Conservation (phyloP, 2,113 vertebrate genomes). For the Salvelinus alpinus region DNA sequence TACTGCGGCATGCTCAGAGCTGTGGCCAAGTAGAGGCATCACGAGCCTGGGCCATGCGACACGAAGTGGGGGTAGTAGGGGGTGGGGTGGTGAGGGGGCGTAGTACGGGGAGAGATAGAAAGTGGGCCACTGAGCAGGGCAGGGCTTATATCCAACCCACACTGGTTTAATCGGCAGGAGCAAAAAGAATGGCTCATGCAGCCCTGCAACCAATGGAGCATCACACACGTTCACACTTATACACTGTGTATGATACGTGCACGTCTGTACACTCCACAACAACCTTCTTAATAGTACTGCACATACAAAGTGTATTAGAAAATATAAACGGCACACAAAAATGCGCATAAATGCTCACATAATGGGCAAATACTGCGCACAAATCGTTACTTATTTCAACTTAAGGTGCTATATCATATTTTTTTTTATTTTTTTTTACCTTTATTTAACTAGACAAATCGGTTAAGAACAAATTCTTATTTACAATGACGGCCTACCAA, state of each 20-base stretch:
- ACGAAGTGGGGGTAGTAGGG: not conserved
- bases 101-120: not conserved
- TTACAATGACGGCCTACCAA: no score
- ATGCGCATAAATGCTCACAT: not conserved
- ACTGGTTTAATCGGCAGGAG: not conserved
- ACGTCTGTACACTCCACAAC: not conserved
- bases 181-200: conserved; percentile 1
- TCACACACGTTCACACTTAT: conserved; percentile 1
- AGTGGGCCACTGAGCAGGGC: conserved; percentile 18
- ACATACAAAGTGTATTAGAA: not conserved
- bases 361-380: not conserved
- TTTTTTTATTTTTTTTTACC: no score
- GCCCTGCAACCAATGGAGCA: not conserved
- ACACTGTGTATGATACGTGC: not conserved
- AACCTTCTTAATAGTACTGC: conserved; percentile 9
- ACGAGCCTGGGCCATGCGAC: not conserved
- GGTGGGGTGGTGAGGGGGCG: not conserved
- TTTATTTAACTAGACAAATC: no score
- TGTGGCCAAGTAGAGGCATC: conserved; percentile 4
- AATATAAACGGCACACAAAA: no score
- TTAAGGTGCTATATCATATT: no score
- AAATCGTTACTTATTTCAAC: not conserved
- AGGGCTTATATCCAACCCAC: not conserved
- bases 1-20: not conserved
- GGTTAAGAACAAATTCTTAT: no score